phyloP scores from a whole-genome alignment of 1,140 invertebrate species.

The Drosophila fuyamai region DNA sequence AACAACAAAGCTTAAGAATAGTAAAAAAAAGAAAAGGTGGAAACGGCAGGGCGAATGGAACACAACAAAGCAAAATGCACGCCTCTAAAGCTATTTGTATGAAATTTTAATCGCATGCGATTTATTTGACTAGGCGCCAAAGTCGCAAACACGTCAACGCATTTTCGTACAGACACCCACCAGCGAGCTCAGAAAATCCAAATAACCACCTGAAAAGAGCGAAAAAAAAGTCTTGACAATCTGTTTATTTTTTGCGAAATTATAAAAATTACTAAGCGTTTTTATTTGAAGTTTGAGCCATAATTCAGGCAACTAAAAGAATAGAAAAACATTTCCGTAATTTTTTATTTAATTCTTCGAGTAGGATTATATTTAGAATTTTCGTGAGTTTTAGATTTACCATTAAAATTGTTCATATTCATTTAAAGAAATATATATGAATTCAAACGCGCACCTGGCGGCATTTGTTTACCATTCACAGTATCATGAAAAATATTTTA shows the following conservation, averaged over 20 bases:
- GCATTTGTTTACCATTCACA: constrained; percentile 2
- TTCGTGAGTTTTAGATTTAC: not conserved
- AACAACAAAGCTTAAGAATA: constrained; percentile 38
- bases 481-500: not conserved
- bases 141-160: constrained; percentile 12
- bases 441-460: not conserved
- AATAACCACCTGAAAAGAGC: constrained; percentile 26
- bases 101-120: constrained; percentile 77
- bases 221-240: constrained; percentile 9
- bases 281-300: constrained; percentile 12
- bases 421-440: not conserved
- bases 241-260: constrained; percentile 22
- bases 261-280: constrained; percentile 17
- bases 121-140: constrained; percentile 70
- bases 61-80: constrained; percentile 46
- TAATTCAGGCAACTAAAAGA: not conserved
- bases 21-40: constrained; percentile 38
- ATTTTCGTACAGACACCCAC: constrained; percentile 20
- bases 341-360: not conserved
- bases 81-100: constrained; percentile 54
- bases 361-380: not conserved
- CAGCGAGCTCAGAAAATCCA: constrained; percentile 1
- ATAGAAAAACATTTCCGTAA: not conserved
- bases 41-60: constrained; percentile 10
- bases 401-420: not conserved